phyloP scores from a whole-genome alignment of 2,797 vertebrate genomes.

The Pempheris klunzingeri region DNA sequence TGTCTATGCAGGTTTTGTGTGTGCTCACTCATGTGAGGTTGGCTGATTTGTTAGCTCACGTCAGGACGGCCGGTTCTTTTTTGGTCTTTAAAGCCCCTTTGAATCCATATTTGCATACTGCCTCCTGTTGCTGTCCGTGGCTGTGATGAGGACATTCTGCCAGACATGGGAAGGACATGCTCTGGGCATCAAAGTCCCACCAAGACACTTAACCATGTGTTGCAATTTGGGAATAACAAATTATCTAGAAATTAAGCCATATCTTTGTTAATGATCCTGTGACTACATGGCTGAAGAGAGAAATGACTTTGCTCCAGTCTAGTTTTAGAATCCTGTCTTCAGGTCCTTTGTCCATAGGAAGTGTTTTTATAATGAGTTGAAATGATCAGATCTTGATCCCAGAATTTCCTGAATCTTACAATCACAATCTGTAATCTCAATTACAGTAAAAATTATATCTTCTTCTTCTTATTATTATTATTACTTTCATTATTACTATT shows the following conservation, averaged over 20 bases:
- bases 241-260: conserved; percentile 74
- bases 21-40: not conserved
- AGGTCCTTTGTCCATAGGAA: conserved; percentile 41
- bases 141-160: conserved; percentile 62
- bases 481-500: not conserved
- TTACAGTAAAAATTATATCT: too few relatives aligned
- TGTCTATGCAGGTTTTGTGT: conserved; percentile 9
- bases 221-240: conserved; percentile 73
- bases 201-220: conserved; percentile 73
- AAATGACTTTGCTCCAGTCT: conserved; percentile 59
- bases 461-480: not conserved
- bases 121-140: conserved; percentile 42
- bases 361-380: conserved; percentile 34
- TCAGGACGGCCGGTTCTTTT: conserved; percentile 14
- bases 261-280: conserved; percentile 73
- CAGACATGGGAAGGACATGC: conserved; percentile 52
- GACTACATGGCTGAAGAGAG: conserved; percentile 55
- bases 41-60: conserved; percentile 23
- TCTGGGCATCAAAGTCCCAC: conserved; percentile 62
- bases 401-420: conserved; percentile 18
- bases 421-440: too few relatives aligned
- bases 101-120: conserved; percentile 56
- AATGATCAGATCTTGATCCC: conserved; percentile 23
- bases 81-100: conserved; percentile 49
- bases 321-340: conserved; percentile 59